phyloP scores from a whole-genome alignment of 2,797 vertebrate genomes.

The Pangasius sanitwongsei region DNA sequence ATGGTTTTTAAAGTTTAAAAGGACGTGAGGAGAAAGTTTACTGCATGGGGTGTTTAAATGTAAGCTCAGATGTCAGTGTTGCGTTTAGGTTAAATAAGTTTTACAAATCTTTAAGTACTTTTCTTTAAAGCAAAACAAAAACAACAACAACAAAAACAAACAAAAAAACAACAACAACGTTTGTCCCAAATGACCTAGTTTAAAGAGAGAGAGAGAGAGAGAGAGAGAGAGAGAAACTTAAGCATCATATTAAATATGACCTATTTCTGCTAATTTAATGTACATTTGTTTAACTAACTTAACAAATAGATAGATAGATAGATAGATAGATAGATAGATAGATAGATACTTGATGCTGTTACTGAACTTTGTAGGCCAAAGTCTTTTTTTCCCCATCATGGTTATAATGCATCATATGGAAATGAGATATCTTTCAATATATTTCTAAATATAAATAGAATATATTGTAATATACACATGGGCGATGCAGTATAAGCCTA shows the following conservation, averaged over 20 bases:
- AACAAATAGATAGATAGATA: not conserved
- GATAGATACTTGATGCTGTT: not conserved
- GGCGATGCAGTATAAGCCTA: not conserved
- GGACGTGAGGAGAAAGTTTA: constrained; percentile 29
- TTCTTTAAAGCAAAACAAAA: not conserved
- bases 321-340: not conserved
- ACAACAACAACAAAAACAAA: not conserved
- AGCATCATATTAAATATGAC: not conserved
- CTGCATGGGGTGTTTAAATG: not conserved
- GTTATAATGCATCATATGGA: not conserved
- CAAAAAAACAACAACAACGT: not conserved
- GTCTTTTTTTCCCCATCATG: not conserved
- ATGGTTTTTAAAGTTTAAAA: constrained; percentile 61
- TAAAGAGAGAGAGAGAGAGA: not conserved
- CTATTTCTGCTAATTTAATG: not conserved
- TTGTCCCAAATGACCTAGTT: not conserved
- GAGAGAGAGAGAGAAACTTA: not conserved
- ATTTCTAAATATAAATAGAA: not conserved
- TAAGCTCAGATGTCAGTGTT: not conserved
- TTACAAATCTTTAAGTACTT: not conserved
- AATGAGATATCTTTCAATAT: not conserved
- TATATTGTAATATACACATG: not conserved
- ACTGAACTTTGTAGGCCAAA: too few species aligned
- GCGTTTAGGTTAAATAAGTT: not conserved
- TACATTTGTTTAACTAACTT: too few species aligned